Conservation (phyloP, 1,140 invertebrate genomes). For the Magallana angulata region DNA sequence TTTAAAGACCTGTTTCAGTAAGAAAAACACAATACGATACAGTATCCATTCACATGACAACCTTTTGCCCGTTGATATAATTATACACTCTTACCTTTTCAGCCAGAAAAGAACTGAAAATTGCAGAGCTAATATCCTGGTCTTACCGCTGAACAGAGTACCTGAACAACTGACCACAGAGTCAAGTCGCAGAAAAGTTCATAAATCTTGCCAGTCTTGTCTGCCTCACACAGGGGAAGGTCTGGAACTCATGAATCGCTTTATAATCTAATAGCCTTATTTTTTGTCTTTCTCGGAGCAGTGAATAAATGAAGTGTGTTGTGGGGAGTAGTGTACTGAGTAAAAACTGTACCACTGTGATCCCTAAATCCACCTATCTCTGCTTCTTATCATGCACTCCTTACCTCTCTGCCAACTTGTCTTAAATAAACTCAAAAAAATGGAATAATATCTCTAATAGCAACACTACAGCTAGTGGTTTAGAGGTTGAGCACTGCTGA, state of each 20-base stretch:
- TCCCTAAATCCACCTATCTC: conserved; percentile 10
- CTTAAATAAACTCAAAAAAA: conserved; percentile 27
- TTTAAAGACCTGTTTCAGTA: conserved; percentile 23
- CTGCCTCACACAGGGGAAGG: not conserved
- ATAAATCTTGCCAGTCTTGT: conserved; percentile 15
- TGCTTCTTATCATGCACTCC: not conserved
- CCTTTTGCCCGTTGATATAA: conserved; percentile 15
- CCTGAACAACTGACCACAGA: conserved; percentile 19
- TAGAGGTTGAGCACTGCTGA: conserved; percentile 19
- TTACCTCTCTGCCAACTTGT: conserved; percentile 13
- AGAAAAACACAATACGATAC: conserved; percentile 31
- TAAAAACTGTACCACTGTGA: conserved; percentile 6
- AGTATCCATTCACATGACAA: conserved; percentile 37
- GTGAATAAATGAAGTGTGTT: not conserved
- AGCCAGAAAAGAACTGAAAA: not conserved
- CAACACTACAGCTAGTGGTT: conserved; percentile 19
- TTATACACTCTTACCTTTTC: conserved; percentile 34
- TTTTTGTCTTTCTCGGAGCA: not conserved
- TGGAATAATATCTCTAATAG: conserved; percentile 17
- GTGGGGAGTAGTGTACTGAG: not conserved
- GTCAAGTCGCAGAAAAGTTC: conserved; percentile 18
- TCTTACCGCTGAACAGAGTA: not conserved
- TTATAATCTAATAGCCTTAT: conserved; percentile 6
- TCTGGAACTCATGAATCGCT: not conserved
- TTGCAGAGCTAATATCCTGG: conserved; percentile 12